Conservation (phyloP, 2,113 vertebrate species). For the Pionites leucogaster region DNA sequence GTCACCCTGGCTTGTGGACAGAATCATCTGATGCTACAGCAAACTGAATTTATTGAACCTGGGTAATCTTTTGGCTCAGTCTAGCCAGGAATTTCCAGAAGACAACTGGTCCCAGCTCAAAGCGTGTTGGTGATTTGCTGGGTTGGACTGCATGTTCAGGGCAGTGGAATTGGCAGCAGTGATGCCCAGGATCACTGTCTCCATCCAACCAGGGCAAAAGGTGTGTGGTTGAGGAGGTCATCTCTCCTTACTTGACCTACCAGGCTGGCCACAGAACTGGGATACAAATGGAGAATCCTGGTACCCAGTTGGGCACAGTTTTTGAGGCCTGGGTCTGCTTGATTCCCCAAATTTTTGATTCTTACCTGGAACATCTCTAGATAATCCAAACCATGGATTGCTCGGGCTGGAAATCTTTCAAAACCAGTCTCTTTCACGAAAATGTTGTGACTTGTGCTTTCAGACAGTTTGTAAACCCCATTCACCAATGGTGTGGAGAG, state of each 20-base stretch:
- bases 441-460: background rate
- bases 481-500: background rate
- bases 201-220: background rate
- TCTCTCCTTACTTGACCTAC: background rate
- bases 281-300: accelerated
- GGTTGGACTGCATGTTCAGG: background rate
- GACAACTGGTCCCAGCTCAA: background rate
- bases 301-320: background rate
- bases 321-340: background rate
- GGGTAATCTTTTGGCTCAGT: background rate
- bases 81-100: conserved; percentile 48
- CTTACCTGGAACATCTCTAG: background rate
- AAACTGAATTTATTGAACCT: background rate
- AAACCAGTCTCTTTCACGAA: background rate
- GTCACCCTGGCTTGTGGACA: background rate
- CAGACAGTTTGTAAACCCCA: background rate
- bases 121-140: background rate
- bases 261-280: background rate
- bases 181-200: background rate
- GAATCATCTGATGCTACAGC: background rate
- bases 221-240: accelerated
- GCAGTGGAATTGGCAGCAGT: background rate
- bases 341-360: background rate
- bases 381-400: background rate
- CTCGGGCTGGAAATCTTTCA: background rate